phyloP scores from a whole-genome alignment of 2,888 invertebrate genomes.

The Lathronympha strigana region DNA sequence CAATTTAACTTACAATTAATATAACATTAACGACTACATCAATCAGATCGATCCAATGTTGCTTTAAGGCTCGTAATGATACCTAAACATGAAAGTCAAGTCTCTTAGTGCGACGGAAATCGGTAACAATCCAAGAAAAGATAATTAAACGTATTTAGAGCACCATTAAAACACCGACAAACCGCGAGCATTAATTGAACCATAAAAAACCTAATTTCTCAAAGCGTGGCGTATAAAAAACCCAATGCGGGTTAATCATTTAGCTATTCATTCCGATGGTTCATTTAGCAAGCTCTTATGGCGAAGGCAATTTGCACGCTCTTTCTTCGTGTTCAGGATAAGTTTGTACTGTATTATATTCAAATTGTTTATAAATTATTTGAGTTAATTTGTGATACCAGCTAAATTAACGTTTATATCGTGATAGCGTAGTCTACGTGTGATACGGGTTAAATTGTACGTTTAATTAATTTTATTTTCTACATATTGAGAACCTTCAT shows the following conservation, averaged over 20 bases:
- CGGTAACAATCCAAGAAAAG: constrained; percentile 39
- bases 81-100: background rate
- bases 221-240: constrained; percentile 22
- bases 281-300: background rate
- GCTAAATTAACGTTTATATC: no score
- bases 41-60: background rate
- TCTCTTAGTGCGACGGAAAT: constrained; percentile 22
- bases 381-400: no score
- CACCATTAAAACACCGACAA: constrained; percentile 30
- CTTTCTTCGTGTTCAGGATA: background rate
- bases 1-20: no score
- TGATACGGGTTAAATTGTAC: no score
- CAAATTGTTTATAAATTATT: no score
- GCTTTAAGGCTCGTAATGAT: background rate
- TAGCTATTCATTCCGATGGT: background rate
- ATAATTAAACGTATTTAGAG: constrained; percentile 46
- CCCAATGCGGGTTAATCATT: constrained; percentile 22
- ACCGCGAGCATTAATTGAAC: constrained; percentile 26
- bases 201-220: constrained; percentile 29
- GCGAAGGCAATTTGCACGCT: background rate
- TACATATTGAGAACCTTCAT: no score
- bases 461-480: no score
- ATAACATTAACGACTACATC: no score
- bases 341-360: background rate
- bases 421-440: no score